Percentiles rank a stretch among this genome's conserved stretches.
Conservation (phyloP, 2,888 invertebrate genomes). For the Eueremaeus valkanovi region DNA sequence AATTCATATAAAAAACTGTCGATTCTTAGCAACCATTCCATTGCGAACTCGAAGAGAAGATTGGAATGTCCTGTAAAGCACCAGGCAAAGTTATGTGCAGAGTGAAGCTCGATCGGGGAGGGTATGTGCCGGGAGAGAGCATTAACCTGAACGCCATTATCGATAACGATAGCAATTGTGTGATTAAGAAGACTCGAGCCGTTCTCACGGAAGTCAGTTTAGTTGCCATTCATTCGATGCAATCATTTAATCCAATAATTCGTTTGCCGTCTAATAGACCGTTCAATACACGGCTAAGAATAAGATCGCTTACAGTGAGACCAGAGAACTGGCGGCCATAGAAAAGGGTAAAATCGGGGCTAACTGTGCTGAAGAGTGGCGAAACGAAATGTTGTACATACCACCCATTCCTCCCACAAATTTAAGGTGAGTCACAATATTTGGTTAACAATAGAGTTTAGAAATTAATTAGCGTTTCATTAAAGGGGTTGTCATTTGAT, state of each 20-base stretch:
- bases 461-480: neutral
- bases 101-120: conserved; percentile 81
- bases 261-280: conserved; percentile 58
- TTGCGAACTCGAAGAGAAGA: conserved; percentile 82
- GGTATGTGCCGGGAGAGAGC: conserved; percentile 91
- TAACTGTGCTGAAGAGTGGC: conserved; percentile 77
- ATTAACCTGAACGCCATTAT: conserved; percentile 79
- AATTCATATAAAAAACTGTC: neutral
- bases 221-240: conserved; percentile 47
- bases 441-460: neutral
- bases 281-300: conserved; percentile 82
- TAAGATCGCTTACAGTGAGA: conserved; percentile 79
- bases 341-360: conserved; percentile 74
- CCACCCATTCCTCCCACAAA: conserved; percentile 92
- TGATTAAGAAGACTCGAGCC: conserved; percentile 77
- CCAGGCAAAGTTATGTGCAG: conserved; percentile 80
- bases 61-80: conserved; percentile 81
- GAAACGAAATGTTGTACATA: conserved; percentile 80
- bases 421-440: conserved; percentile 55
- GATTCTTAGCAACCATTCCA: conserved; percentile 72
- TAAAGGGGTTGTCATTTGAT: conserved; percentile 82
- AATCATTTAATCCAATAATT: conserved; percentile 36
- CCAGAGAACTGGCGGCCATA: conserved; percentile 73
- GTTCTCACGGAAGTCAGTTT: conserved; percentile 67
- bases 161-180: conserved; percentile 76